Percentiles rank a stretch among this genome's conserved stretches.
phyloP scores from a whole-genome alignment of 2,797 vertebrate species.

The Neopelma chrysocephalum region DNA sequence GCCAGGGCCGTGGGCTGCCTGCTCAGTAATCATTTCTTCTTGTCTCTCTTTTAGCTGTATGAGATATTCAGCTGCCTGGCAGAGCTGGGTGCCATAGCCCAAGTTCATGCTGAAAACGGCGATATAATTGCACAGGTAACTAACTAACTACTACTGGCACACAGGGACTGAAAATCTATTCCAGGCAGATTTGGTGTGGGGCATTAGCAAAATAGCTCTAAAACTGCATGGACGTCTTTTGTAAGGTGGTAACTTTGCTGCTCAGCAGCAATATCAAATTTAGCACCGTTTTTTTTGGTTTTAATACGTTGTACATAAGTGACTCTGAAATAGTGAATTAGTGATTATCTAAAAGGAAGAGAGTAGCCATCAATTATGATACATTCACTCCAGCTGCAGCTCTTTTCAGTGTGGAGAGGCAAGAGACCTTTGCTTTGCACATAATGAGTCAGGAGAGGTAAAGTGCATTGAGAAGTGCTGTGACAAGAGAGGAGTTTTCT shows the following conservation, averaged over 20 bases:
- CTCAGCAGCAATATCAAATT: background rate
- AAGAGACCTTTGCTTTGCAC: background rate
- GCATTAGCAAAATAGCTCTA: background rate
- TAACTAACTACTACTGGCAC: background rate
- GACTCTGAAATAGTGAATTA: background rate
- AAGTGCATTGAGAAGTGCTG: background rate
- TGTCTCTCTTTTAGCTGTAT: constrained; percentile 84
- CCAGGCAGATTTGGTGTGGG: background rate
- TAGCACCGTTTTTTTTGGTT: background rate
- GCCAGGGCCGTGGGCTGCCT: background rate
- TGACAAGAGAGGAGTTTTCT: background rate
- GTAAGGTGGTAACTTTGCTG: background rate
- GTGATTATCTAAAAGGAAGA: background rate
- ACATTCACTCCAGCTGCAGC: background rate
- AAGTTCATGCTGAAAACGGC: constrained; percentile 98
- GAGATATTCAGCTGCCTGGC: constrained; percentile 94
- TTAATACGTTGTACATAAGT: background rate
- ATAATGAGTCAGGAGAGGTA: background rate
- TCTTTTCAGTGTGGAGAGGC: background rate
- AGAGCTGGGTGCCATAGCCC: constrained; percentile 90
- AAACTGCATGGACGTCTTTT: background rate
- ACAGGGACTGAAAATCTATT: background rate
- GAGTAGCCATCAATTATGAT: background rate
- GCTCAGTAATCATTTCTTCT: background rate
- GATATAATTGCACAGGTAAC: constrained; percentile 97